Conservation (phyloP, 2,888 invertebrate genomes). For the Cryptocheilus praepositus region DNA sequence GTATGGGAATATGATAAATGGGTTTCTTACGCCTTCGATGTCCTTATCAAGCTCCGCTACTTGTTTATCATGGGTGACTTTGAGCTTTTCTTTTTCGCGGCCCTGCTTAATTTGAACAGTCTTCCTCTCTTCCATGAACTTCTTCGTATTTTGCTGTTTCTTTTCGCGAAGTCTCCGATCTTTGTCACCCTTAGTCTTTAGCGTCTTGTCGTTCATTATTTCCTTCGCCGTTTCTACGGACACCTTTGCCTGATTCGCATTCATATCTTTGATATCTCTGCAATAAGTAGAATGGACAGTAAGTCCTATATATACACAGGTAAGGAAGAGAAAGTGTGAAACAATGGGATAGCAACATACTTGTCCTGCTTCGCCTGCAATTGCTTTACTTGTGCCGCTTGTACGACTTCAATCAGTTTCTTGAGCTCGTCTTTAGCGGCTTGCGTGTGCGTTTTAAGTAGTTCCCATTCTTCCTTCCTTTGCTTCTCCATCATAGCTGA, state of each 20-base stretch:
- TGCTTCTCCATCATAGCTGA: constrained; percentile 78
- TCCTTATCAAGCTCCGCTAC: constrained; percentile 75
- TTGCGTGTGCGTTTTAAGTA: constrained; percentile 77
- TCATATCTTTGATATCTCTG: constrained; percentile 82
- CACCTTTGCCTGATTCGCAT: constrained; percentile 79
- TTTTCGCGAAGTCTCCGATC: constrained; percentile 80
- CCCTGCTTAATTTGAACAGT: constrained; percentile 77
- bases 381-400: constrained; percentile 77
- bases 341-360: constrained; percentile 68
- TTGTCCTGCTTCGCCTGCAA: constrained; percentile 78
- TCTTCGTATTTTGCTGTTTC: constrained; percentile 81
- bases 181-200: constrained; percentile 82
- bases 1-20: too few relatives aligned
- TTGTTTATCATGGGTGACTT: constrained; percentile 79
- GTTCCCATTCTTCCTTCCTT: constrained; percentile 78
- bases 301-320: too few relatives aligned
- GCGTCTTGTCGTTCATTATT: constrained; percentile 80
- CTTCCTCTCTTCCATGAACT: constrained; percentile 80
- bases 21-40: constrained; percentile 70
- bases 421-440: constrained; percentile 77
- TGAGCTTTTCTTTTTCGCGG: constrained; percentile 78
- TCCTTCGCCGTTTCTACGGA: constrained; percentile 82
- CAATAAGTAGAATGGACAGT: not conserved
- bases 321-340: too few relatives aligned
- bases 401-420: constrained; percentile 77